phyloP scores from a whole-genome alignment of 2,113 vertebrate genomes.

The Heterochromis multidens region DNA sequence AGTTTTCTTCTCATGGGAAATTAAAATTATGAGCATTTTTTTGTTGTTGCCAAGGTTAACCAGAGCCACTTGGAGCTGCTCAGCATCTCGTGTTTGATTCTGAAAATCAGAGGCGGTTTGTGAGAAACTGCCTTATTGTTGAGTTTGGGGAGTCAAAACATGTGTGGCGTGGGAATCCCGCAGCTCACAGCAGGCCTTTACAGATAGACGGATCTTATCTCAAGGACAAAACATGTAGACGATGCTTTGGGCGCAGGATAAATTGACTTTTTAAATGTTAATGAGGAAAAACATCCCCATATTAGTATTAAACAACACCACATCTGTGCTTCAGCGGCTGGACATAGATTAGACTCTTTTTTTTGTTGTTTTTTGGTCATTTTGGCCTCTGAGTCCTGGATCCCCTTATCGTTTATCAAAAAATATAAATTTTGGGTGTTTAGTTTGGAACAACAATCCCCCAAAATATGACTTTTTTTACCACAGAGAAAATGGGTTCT shows the following conservation, averaged over 20 bases:
- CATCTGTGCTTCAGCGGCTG: not conserved
- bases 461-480: not conserved
- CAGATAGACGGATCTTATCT: not conserved
- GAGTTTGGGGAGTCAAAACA: constrained; percentile 6
- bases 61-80: not conserved
- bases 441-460: not conserved
- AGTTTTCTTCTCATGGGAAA: constrained; percentile 20
- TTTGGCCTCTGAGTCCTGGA: not conserved
- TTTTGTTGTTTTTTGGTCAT: not conserved
- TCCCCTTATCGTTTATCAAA: not conserved
- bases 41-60: constrained; percentile 4
- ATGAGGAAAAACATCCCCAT: not conserved
- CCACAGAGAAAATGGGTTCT: no score
- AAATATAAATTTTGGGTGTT: not conserved
- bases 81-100: not conserved
- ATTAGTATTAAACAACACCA: not conserved
- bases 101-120: not conserved
- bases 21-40: not conserved
- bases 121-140: constrained; percentile 24
- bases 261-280: not conserved
- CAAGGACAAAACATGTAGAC: not conserved
- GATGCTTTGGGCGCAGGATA: not conserved
- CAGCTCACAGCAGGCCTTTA: not conserved
- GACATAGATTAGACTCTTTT: not conserved
- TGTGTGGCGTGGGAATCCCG: not conserved